Evolutionary conservation across 2,888 invertebrate genomes (phyloP), one percentile per base, ranked within the genome.

Genomic region (Germaria angustata): DNA sequence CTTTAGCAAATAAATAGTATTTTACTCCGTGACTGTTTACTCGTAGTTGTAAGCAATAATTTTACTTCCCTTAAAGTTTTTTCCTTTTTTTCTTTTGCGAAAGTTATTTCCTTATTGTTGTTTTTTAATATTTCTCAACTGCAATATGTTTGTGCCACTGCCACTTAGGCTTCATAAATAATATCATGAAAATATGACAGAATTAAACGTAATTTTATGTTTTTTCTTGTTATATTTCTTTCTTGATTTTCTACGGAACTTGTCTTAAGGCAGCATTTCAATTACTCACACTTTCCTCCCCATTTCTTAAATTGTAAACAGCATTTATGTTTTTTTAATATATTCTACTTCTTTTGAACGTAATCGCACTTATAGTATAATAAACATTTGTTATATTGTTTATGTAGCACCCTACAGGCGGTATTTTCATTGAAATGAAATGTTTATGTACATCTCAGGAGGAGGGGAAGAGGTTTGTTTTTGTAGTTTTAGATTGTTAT

Each of bases 151-250:
- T 44, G 22, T 65, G 20, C 53, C 6, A 51, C 44, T 66, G 59
- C 41, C 57, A 71, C 53, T 73, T 51, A 66, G 66, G 59, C 66
- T 66, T n/a, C 66, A 61, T 66, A 51, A 73, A 59, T 51, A 49
- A 72, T 80, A 44, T 61, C 68, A 53, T 36, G 36, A 68, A 68
- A 55, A 63, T 68, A 75, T 75, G 20, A 68, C 49, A 39, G 61
- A 80, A 73, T 66, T 66, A 61, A 61, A 53, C 73, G 49, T 72
- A 41, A 51, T 79, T 49, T 24, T 59, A 24, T 11, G 11, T 55
- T 49, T 51, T 15, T 46, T 11, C 24, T 51, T 7, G 9, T 9
- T 34, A 20, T 17, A 32, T 39, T 61, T 51, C 32, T 39, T 20
- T 15, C 22, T 59, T 28, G 13, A 28, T 49, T 61, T 57, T 11